Evolutionary conservation across 1,140 invertebrate genomes (phyloP), one percentile per base, ranked within the genome.

Genomic region (Catajapyx aquilonaris): DNA sequence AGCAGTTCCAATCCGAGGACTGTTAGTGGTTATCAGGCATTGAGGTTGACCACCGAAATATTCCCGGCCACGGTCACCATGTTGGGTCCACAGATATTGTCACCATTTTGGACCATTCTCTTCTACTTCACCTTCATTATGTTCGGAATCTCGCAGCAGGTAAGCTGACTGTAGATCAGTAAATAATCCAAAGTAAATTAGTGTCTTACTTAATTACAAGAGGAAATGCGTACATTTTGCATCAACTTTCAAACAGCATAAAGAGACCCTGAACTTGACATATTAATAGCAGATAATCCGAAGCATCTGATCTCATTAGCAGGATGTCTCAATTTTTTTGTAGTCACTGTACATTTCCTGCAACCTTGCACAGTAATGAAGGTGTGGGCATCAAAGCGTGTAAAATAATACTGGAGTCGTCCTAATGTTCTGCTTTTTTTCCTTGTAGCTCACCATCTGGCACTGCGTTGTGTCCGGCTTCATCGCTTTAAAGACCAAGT

Each of bases 71-170:
- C 80, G 2, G 59, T 85, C 2, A 76, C 80, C 1, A 56, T 79
- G 15, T 56, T 79, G 10, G 71, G 72, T 2, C 61, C 69, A 5
- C 47, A 47, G 37, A 66, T 72, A 50, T 64, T 76, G 4, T 81
- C 78, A 0, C 76, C 79, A 10, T 80, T 81, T 48, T 90, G 83
- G 84, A 76, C 79, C 0, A 72, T 83, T 5, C 63, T 87, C 11
- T 83, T 85, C 46, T 91, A 86, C 55, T 75, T 80, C 45, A 72
- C 75, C 33, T 63, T 88, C 34, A 79, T 87, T 35, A 58, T 81
- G 36, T 86, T 91, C 49, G 83, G 83, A 0, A 65, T 91, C 17
- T 78, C 77, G 2, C 84, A 88, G 50, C 76, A 81, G 61, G 67
- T 70, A 43, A 40, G 38, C 43, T 18, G 25, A 41, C 13, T 38